These are phyloP conservation scores for Cherax destructor DNA, from an alignment of 1,140 invertebrate genomes.

Conservation along the genomic window DNA sequence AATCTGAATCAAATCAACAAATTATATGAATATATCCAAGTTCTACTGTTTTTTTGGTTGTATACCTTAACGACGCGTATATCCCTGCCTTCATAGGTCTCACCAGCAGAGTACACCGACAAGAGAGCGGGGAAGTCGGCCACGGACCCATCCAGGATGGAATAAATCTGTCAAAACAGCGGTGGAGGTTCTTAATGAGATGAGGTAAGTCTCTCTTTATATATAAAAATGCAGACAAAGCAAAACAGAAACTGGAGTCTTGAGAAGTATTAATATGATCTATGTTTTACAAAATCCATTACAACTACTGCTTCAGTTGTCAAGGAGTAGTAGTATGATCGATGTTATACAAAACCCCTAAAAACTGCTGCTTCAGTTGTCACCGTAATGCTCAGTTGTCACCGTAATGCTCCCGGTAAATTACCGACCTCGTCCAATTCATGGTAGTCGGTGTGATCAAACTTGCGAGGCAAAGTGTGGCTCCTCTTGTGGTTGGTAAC, in stretches of 20 bases:
- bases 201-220: neutral
- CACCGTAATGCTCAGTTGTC: neutral
- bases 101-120: constrained; percentile 74
- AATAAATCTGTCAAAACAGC: constrained; percentile 75
- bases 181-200: constrained; percentile 54
- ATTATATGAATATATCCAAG: too few relatives aligned
- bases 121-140: constrained; percentile 74
- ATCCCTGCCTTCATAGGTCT: constrained; percentile 75
- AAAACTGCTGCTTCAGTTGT: too few relatives aligned
- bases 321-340: neutral
- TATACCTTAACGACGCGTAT: constrained; percentile 76
- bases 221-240: neutral
- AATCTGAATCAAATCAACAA: too few relatives aligned
- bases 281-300: neutral
- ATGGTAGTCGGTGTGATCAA: constrained; percentile 42
- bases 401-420: neutral
- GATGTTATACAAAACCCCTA: neutral
- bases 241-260: neutral
- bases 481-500: neutral
- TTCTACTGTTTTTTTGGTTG: neutral
- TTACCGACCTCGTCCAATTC: neutral
- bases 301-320: neutral
- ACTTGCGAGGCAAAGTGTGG: neutral
- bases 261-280: neutral
- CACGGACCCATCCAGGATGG: constrained; percentile 76